Evolutionary conservation across 2,797 vertebrate species (phyloP).

Genomic region (Xenentodon cancila): DNA sequence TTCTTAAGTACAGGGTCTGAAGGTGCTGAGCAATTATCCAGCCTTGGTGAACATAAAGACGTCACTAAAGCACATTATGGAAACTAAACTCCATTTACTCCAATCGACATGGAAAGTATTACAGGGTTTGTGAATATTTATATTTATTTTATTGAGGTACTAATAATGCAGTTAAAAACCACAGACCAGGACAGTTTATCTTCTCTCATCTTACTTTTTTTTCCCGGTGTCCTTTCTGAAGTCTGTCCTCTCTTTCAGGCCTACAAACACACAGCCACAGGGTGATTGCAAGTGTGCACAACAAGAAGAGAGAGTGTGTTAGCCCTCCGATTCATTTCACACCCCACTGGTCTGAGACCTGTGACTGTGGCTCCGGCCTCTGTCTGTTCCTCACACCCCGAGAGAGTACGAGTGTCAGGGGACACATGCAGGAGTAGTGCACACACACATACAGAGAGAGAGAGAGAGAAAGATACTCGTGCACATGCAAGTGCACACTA

Average conservation of each 20-base stretch:
- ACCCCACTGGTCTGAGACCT: slow-evolving; percentile 80
- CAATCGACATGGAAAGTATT: slow-evolving; percentile 23
- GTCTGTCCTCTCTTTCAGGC: slow-evolving; percentile 15
- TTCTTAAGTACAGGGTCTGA: not conserved
- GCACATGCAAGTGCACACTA: slow-evolving; percentile 34
- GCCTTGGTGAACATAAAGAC: not conserved
- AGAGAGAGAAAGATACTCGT: not conserved
- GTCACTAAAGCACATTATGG: slow-evolving; percentile 15
- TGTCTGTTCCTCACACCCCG: slow-evolving; percentile 72
- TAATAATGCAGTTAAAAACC: slow-evolving; percentile 23
- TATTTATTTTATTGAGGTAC: slow-evolving; percentile 34
- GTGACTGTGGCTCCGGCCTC: slow-evolving; percentile 74
- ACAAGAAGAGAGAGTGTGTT: slow-evolving; percentile 51
- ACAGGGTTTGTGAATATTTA: slow-evolving; percentile 48
- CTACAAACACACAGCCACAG: slow-evolving; percentile 14
- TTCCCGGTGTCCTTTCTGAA: slow-evolving; percentile 12
- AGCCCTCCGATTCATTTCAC: slow-evolving; percentile 79
- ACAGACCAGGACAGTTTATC: slow-evolving; percentile 10
- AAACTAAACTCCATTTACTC: slow-evolving; percentile 20
- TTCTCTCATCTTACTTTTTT: slow-evolving; percentile 24
- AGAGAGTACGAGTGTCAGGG: slow-evolving; percentile 75
- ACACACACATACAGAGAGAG: too few species aligned
- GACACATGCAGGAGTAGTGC: slow-evolving; percentile 52
- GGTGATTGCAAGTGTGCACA: slow-evolving; percentile 36
- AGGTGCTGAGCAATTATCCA: slow-evolving; percentile 3